phyloP scores from a whole-genome alignment of 2,113 vertebrate species.

The Amphiprion percula region DNA sequence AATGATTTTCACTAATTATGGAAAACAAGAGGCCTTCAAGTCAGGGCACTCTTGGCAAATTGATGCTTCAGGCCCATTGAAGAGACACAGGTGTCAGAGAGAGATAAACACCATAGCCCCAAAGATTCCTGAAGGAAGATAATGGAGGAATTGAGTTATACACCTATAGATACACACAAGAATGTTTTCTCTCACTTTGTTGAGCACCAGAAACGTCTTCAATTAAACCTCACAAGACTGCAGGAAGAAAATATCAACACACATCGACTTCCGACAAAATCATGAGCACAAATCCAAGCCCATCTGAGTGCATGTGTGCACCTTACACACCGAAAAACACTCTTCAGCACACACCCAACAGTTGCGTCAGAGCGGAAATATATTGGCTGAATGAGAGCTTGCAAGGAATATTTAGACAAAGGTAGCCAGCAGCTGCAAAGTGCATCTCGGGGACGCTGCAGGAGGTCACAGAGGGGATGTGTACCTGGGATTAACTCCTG shows the following conservation, averaged over 20 bases:
- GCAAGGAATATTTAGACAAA: constrained; percentile 27
- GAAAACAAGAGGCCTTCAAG: constrained; percentile 9
- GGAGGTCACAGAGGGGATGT: constrained; percentile 17
- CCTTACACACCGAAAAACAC: too few relatives aligned
- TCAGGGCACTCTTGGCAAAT: constrained; percentile 14
- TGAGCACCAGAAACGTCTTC: constrained; percentile 20
- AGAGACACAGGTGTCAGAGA: constrained; percentile 44
- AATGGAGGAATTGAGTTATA: constrained; percentile 61
- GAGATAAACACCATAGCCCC: constrained; percentile 57
- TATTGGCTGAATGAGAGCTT: not conserved
- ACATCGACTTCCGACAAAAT: too few relatives aligned
- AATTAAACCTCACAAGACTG: constrained; percentile 11
- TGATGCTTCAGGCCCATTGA: constrained; percentile 31
- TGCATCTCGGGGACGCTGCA: constrained; percentile 20
- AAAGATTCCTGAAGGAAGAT: constrained; percentile 53
- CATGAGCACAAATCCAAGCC: not conserved
- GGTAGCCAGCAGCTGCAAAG: constrained; percentile 14
- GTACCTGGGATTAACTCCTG: constrained; percentile 32
- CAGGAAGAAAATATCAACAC: constrained; percentile 15
- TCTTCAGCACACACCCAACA: not conserved
- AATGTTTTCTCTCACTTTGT: constrained; percentile 37
- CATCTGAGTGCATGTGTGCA: not conserved
- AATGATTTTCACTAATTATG: constrained; percentile 46
- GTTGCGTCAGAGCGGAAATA: constrained; percentile 5
- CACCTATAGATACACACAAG: constrained; percentile 40